phyloP scores from a whole-genome alignment of 2,797 vertebrate genomes.

The Hippoglossus hippoglossus region DNA sequence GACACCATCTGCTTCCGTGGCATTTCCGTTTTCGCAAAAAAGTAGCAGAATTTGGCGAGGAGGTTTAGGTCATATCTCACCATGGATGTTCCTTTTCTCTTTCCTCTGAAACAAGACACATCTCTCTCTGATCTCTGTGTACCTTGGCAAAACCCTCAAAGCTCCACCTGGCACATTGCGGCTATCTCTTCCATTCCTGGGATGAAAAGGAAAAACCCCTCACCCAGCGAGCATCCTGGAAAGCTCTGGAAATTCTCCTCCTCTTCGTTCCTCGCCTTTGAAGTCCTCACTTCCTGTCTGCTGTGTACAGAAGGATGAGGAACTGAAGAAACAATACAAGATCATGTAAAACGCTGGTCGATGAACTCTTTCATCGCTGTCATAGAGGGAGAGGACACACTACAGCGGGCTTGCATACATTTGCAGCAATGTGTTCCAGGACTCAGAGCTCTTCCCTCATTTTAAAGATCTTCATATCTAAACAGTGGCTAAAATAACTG shows the following conservation, averaged over 20 bases:
- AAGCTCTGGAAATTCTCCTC: conserved; percentile 50
- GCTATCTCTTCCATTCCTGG: conserved; percentile 67
- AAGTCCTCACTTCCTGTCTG: conserved; percentile 66
- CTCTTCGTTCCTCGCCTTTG: conserved; percentile 59
- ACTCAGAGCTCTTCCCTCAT: not conserved
- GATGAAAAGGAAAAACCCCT: conserved; percentile 67
- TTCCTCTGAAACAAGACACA: conserved; percentile 56
- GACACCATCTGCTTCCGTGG: conserved; percentile 46
- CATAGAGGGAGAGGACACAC: not conserved
- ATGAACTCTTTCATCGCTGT: conserved; percentile 37
- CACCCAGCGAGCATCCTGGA: conserved; percentile 67
- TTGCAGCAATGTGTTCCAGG: not conserved
- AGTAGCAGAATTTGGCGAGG: conserved; percentile 36
- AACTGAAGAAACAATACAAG: conserved; percentile 23
- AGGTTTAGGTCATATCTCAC: conserved; percentile 69
- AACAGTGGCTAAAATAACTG: too few relatives aligned
- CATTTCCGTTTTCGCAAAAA: conserved; percentile 43
- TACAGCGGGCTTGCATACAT: not conserved
- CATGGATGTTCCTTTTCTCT: conserved; percentile 58
- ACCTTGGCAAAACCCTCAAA: conserved; percentile 74
- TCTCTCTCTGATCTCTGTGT: conserved; percentile 66
- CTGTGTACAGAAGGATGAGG: conserved; percentile 27
- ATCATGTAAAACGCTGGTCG: conserved; percentile 41
- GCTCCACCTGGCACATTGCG: conserved; percentile 53
- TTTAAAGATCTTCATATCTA: not conserved